A percentile compares a stretch with the other conserved stretches of the same genome.
Conservation (phyloP, 2,797 vertebrate genomes). For the Sebastolobus alascanus region DNA sequence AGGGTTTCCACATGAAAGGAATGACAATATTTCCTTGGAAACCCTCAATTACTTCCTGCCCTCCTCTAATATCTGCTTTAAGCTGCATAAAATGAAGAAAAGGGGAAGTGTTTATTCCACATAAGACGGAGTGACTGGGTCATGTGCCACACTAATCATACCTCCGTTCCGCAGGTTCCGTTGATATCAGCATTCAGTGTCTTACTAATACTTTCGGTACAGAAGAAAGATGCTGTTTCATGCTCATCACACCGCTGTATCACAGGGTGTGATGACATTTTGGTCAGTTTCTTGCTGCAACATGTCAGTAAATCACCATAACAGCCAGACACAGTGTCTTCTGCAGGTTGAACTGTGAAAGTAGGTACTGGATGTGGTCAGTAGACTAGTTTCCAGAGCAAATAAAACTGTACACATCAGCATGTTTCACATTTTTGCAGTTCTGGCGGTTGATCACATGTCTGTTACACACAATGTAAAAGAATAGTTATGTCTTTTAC, state of each 20-base stretch:
- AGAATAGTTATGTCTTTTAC: background rate
- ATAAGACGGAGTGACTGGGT: background rate
- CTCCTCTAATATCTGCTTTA: background rate
- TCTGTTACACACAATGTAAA: background rate
- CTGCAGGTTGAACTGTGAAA: background rate
- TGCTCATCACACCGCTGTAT: too few species aligned
- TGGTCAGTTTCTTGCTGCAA: background rate
- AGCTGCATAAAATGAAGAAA: background rate
- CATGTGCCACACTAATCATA: slow-evolving; percentile 29
- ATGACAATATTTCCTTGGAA: background rate
- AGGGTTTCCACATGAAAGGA: slow-evolving; percentile 6
- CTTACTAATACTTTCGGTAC: background rate
- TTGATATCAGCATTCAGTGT: background rate
- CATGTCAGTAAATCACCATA: background rate
- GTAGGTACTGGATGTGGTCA: background rate
- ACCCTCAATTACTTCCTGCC: slow-evolving; percentile 26
- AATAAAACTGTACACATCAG: background rate
- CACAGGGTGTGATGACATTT: slow-evolving; percentile 5
- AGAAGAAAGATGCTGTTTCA: background rate
- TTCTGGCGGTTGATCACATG: background rate
- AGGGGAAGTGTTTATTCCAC: slow-evolving; percentile 19
- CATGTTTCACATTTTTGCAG: background rate
- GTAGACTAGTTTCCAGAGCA: background rate
- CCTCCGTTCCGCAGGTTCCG: background rate
- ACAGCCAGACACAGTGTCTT: background rate